Percentiles rank a stretch among this genome's conserved stretches.
These are phyloP conservation scores for Bruchidius siliquastri DNA, from an alignment of 2,888 invertebrate genomes.

Conservation along the genomic window DNA sequence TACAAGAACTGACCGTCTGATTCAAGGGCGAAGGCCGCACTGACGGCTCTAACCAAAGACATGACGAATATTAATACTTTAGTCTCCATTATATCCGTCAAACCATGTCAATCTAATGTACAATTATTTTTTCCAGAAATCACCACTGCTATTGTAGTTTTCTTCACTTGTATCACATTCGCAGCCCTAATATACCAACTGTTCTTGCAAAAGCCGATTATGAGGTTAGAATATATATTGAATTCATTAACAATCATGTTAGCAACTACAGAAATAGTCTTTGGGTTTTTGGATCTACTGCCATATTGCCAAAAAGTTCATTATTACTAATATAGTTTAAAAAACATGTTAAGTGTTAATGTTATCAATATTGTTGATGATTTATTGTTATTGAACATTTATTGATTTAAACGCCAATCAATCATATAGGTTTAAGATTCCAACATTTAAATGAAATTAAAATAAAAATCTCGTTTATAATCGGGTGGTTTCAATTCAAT, in stretches of 20 bases:
- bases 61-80: background rate
- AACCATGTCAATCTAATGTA: too few species aligned
- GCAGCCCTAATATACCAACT: slow-evolving; percentile 30
- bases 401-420: too few species aligned
- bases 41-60: too few species aligned
- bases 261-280: slow-evolving; percentile 29
- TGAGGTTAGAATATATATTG: slow-evolving; percentile 34
- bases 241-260: slow-evolving; percentile 30
- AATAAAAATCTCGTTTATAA: too few species aligned
- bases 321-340: slow-evolving; percentile 28
- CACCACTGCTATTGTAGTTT: slow-evolving; percentile 29
- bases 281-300: slow-evolving; percentile 30
- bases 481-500: too few species aligned
- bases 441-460: too few species aligned
- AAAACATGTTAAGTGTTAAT: too few species aligned
- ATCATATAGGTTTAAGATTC: too few species aligned
- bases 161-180: slow-evolving; percentile 31
- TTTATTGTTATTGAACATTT: too few species aligned
- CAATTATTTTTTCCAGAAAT: slow-evolving; percentile 25
- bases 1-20: background rate
- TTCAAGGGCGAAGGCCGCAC: background rate
- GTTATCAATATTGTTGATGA: too few species aligned
- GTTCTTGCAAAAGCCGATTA: slow-evolving; percentile 29
- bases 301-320: slow-evolving; percentile 30
- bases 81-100: too few species aligned